A percentile compares a stretch with the other conserved stretches of the same genome.
Evolutionary conservation across 2,113 vertebrate genomes (phyloP).

Genomic region (Osmerus mordax): DNA sequence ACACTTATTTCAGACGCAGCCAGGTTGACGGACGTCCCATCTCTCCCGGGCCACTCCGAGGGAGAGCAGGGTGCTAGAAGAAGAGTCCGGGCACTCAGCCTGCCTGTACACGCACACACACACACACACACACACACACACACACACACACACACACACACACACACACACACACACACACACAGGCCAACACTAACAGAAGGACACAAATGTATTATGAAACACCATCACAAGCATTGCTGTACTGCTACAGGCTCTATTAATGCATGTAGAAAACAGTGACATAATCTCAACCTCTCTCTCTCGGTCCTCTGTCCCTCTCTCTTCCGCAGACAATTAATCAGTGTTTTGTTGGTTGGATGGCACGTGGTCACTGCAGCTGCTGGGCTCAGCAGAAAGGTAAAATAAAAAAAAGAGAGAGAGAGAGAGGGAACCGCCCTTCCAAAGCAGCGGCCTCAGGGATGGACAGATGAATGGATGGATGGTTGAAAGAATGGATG

Average conservation of each 20-base stretch:
- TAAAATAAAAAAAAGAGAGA: slow-evolving; percentile 48
- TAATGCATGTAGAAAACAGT: slow-evolving; percentile 29
- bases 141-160: background rate
- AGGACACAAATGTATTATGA: too few species aligned
- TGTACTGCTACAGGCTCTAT: slow-evolving; percentile 20
- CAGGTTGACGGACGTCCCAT: slow-evolving; percentile 50
- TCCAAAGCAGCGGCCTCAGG: slow-evolving; percentile 28
- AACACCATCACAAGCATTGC: background rate
- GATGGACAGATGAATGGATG: slow-evolving; percentile 13
- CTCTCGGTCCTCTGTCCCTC: slow-evolving; percentile 32
- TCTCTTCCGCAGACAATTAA: slow-evolving; percentile 47
- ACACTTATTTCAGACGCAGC: slow-evolving; percentile 54
- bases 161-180: background rate
- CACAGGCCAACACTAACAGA: background rate
- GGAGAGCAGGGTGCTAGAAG: too few species aligned
- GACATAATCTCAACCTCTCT: slow-evolving; percentile 6
- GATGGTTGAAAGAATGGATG: too few species aligned
- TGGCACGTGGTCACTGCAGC: slow-evolving; percentile 48
- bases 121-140: background rate
- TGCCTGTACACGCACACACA: too few species aligned
- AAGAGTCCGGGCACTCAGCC: background rate
- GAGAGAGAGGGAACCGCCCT: slow-evolving; percentile 3
- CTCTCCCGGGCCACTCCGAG: slow-evolving; percentile 28
- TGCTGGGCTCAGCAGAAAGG: slow-evolving; percentile 63
- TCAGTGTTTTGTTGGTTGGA: slow-evolving; percentile 50